Base-by-base conservation (phyloP, 2,888 invertebrate genomes). In the Philereme transversata region DNA sequence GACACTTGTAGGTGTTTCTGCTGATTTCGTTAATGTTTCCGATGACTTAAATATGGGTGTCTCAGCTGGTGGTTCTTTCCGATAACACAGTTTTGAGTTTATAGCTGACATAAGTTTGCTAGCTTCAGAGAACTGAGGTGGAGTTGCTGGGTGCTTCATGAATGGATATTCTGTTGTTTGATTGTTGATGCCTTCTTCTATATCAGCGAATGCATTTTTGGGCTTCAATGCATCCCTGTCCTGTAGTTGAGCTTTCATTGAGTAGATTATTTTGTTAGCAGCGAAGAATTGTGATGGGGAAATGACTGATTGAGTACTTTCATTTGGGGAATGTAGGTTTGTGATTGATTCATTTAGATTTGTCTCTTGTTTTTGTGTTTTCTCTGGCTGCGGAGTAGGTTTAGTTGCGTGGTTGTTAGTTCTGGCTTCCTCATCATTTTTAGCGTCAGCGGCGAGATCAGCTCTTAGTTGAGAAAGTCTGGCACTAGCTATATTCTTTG, bases 51-150 rank as follows among this genome's bases (percentile, higher is more conserved):
- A 52, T 5, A 49, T 47, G 4, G 51, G 54, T 10, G 41, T 41
- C 41, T 59, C 62, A 8, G 63, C 76, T 3, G 61, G 36, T n/a
- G 48, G 22, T 38, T 62, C 62, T 58, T 54, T 58, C 35, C 58
- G 43, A 51, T 84, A 84, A 3, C 81, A 80, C 41, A 92, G 67
- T 58, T 88, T 91, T 0, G 90, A 90, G 71, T 92, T 92, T 4
- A 92, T 91, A 3, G 90, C 90, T 0, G 89, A 88, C 35, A 92
- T 81, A 35, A 92, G 75, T 71, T 91, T 88, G 60, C 82, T 90
- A 2, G 92, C 92, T 75, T 90, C 87, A 0, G 87, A 89, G 70
- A 91, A 92, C 73, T 92, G 92, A 7, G 92, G 92, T 0, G 92
- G 92, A 0, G 91, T 92, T 0, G 85, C 79, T 0, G 91, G 91